These are phyloP conservation scores for Anableps anableps DNA, from an alignment of 2,797 vertebrate species.

Conservation along the genomic window DNA sequence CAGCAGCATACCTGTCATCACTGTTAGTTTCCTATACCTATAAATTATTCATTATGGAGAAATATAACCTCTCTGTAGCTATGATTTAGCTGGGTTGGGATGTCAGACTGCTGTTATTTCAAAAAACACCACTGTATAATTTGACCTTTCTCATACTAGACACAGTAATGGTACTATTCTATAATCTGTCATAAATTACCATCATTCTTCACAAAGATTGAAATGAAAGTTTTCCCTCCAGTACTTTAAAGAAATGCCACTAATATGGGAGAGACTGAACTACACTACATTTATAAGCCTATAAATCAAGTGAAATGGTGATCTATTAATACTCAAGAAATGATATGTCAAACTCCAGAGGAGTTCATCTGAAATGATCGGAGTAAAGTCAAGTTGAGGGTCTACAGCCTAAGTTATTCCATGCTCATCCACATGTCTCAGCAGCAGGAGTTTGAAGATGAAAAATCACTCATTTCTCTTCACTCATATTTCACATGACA, in stretches of 20 bases:
- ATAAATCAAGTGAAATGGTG: background rate
- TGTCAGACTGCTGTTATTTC: background rate
- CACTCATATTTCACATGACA: slow-evolving; percentile 14
- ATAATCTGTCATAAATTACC: background rate
- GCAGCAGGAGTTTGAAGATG: slow-evolving; percentile 8
- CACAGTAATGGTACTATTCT: background rate
- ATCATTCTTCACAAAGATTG: background rate
- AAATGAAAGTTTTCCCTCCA: background rate
- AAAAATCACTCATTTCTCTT: slow-evolving; percentile 15
- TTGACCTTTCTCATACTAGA: background rate
- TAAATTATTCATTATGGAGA: background rate
- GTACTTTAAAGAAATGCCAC: background rate
- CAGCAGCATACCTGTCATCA: background rate
- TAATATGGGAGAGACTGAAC: background rate
- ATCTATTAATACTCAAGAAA: background rate
- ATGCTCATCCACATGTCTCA: background rate
- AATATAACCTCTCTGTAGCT: background rate
- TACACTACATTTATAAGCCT: background rate
- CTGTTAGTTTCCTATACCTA: background rate
- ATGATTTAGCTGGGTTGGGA: background rate
- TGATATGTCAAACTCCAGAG: background rate
- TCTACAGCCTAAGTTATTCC: background rate
- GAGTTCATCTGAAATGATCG: background rate
- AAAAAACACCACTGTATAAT: background rate
- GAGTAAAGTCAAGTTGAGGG: background rate